Evolutionary conservation across 2,113 vertebrate species (phyloP).

Genomic region (Scomber scombrus): DNA sequence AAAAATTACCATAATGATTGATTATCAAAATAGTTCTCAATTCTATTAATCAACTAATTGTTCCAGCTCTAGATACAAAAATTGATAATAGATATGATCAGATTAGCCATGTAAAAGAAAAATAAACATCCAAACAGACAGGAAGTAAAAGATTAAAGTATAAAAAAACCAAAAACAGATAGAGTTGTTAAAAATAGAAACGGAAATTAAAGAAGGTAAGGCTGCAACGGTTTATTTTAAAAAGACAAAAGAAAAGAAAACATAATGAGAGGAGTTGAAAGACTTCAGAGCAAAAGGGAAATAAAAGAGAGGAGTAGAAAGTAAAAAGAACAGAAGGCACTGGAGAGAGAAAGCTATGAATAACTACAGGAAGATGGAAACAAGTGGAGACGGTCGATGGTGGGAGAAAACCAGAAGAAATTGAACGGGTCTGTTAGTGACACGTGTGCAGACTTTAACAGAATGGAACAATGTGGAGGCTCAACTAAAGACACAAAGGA

Average conservation of each 20-base stretch:
- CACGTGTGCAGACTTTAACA: conserved; percentile 31
- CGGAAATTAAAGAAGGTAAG: conserved; percentile 36
- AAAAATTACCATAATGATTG: too few relatives aligned
- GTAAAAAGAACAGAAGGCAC: conserved; percentile 12
- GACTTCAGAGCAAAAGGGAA: conserved; percentile 19
- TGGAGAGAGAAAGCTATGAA: conserved; percentile 57
- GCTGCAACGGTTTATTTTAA: conserved; percentile 15
- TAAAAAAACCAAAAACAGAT: not conserved
- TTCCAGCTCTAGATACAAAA: too few relatives aligned
- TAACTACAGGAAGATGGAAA: conserved; percentile 73
- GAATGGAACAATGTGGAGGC: conserved; percentile 70
- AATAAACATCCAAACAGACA: not conserved
- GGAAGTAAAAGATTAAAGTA: not conserved
- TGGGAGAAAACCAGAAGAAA: conserved; percentile 59
- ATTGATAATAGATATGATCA: not conserved
- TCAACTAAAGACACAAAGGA: conserved; percentile 42
- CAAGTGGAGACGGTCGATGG: conserved; percentile 57
- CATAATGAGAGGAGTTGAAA: conserved; percentile 32
- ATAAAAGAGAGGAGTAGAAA: conserved; percentile 28
- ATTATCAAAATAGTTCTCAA: too few relatives aligned
- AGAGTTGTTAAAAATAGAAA: conserved; percentile 29
- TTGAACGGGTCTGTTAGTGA: conserved; percentile 36
- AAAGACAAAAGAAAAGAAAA: conserved; percentile 43
- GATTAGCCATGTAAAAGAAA: not conserved
- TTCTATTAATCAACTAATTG: too few relatives aligned